Evolutionary conservation across 2,113 vertebrate genomes (phyloP).

Genomic region (Sylvicapra grimmia): DNA sequence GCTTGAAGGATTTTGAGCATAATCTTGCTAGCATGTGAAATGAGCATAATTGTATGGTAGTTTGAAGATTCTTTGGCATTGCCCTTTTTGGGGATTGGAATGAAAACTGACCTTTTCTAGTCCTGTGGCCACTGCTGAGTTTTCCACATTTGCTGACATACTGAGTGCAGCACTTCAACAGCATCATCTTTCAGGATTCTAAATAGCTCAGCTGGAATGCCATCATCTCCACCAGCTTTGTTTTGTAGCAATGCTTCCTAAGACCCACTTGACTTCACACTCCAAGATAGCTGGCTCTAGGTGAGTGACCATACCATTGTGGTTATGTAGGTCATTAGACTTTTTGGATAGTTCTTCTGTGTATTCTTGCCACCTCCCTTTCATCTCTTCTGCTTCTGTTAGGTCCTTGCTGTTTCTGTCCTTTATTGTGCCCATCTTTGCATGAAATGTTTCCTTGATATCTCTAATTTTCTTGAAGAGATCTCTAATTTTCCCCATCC

Average conservation of each 20-base stretch:
- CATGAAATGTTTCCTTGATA: background rate
- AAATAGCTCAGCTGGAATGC: background rate
- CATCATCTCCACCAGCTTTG: background rate
- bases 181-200: background rate
- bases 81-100: background rate
- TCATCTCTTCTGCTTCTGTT: background rate
- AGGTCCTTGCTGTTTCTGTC: background rate
- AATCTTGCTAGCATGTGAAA: background rate
- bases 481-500: background rate
- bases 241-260: background rate
- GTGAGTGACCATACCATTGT: background rate
- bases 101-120: background rate
- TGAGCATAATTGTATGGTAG: background rate
- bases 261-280: background rate
- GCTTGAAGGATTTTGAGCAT: background rate
- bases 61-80: background rate
- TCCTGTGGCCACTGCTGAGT: background rate
- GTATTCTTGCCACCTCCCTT: background rate
- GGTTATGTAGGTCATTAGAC: background rate
- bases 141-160: background rate
- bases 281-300: background rate
- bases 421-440: background rate
- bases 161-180: background rate
- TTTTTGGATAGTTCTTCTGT: background rate
- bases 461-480: background rate